Percentiles rank a stretch among this genome's conserved stretches.
phyloP scores from a whole-genome alignment of 2,113 vertebrate genomes.

The Amblyornis subalaris region DNA sequence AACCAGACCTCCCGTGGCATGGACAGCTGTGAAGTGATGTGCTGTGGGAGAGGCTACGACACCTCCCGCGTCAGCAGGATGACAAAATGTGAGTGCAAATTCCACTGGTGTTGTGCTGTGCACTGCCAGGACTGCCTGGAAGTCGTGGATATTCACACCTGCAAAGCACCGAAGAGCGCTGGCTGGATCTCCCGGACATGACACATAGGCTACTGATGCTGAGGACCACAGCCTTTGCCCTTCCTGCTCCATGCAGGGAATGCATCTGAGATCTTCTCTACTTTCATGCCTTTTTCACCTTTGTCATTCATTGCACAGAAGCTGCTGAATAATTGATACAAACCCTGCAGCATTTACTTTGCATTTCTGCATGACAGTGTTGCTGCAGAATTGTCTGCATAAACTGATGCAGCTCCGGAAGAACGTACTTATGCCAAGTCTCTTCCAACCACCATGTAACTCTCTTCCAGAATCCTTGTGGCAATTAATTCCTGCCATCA shows the following conservation, averaged over 20 bases:
- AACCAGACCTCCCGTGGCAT: conserved; percentile 86
- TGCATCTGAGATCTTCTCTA: background rate
- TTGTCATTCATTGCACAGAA: background rate
- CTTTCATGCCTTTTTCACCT: background rate
- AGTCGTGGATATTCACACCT: conserved; percentile 89
- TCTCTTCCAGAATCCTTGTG: background rate
- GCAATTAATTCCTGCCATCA: background rate
- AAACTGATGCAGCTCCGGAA: background rate
- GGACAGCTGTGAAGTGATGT: conserved; percentile 96
- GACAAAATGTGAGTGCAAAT: conserved; percentile 93
- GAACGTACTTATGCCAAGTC: background rate
- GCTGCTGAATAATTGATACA: background rate
- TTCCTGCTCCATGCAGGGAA: background rate
- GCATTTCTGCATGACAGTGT: background rate
- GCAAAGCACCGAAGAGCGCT: conserved; percentile 82
- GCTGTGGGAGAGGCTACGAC: conserved; percentile 93
- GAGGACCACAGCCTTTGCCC: background rate
- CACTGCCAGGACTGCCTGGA: conserved; percentile 91
- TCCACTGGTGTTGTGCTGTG: conserved; percentile 95
- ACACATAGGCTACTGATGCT: background rate
- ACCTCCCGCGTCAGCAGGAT: conserved; percentile 84
- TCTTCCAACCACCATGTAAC: background rate
- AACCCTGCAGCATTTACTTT: background rate
- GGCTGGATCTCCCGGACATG: conserved; percentile 64
- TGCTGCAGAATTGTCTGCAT: background rate